phyloP scores from a whole-genome alignment of 2,888 invertebrate genomes.

The Rhingia campestris region DNA sequence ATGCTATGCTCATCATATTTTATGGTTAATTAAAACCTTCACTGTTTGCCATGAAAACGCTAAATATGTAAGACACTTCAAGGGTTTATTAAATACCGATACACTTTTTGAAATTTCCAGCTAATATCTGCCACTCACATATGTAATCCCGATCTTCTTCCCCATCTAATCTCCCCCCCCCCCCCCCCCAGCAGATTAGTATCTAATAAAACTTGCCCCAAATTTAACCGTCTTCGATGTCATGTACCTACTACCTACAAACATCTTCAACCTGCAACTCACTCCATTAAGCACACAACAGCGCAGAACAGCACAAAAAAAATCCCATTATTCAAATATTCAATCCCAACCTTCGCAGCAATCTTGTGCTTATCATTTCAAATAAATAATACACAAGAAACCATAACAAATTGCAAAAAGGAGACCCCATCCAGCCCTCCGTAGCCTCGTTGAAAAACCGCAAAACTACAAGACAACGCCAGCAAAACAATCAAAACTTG shows the following conservation, averaged over 20 bases:
- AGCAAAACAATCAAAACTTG: slow-evolving; percentile 73
- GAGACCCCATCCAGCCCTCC: slow-evolving; percentile 10
- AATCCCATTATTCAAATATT: slow-evolving; percentile 61
- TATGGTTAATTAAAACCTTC: too few relatives aligned
- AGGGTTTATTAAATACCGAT: too few relatives aligned
- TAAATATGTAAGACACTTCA: too few relatives aligned
- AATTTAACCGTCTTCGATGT: slow-evolving; percentile 11
- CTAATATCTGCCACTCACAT: too few relatives aligned
- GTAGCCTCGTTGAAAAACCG: slow-evolving; percentile 34
- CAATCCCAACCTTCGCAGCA: slow-evolving; percentile 48
- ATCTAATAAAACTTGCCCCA: not conserved
- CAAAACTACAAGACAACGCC: slow-evolving; percentile 59
- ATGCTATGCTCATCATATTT: too few relatives aligned
- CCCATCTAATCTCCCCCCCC: too few relatives aligned
- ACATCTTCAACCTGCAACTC: not conserved
- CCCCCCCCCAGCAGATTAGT: too few relatives aligned
- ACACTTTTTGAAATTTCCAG: too few relatives aligned
- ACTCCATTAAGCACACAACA: not conserved
- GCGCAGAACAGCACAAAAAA: slow-evolving; percentile 4
- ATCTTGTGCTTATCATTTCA: slow-evolving; percentile 71
- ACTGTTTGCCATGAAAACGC: too few relatives aligned
- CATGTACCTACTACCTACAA: slow-evolving; percentile 2
- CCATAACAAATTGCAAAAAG: slow-evolving; percentile 66
- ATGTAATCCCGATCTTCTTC: too few relatives aligned
- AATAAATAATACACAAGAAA: slow-evolving; percentile 65